These are phyloP conservation scores for Romanomermis culicivorax DNA, from an alignment of 2,888 invertebrate species.

Conservation along the genomic window DNA sequence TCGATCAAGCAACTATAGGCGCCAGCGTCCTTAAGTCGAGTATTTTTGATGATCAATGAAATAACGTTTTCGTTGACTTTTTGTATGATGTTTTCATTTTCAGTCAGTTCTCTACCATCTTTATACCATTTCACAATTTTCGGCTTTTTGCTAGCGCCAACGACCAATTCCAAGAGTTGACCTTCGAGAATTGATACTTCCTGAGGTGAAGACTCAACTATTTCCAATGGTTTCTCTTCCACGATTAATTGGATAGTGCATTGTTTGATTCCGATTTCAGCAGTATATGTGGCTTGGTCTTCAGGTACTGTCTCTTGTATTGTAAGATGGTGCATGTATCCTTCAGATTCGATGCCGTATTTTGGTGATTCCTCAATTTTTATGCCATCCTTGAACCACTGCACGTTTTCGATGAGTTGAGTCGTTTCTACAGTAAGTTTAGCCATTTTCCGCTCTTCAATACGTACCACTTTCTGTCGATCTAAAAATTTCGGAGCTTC, in stretches of 20 bases:
- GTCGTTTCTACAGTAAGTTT: neutral
- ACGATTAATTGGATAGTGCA: neutral
- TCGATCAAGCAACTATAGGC: neutral
- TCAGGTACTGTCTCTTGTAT: constrained; percentile 14
- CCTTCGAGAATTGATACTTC: neutral
- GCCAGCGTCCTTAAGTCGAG: neutral
- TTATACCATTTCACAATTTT: neutral
- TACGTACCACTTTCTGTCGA: neutral
- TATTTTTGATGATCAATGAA: neutral
- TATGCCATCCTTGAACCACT: neutral
- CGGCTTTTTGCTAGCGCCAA: neutral
- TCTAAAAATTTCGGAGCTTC: neutral
- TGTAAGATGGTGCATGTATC: neutral
- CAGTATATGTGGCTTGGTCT: constrained; percentile 24
- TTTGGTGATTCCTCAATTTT: neutral
- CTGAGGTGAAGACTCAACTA: neutral
- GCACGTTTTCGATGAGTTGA: neutral
- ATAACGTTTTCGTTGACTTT: neutral
- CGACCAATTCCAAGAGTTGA: neutral
- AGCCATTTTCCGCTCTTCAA: neutral
- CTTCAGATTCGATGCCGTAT: neutral
- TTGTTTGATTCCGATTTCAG: constrained; percentile 6
- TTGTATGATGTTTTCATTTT: neutral
- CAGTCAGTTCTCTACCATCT: neutral
- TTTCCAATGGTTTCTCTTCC: neutral